Conservation (phyloP, 2,113 vertebrate species). For the Dasyurus viverrinus region DNA sequence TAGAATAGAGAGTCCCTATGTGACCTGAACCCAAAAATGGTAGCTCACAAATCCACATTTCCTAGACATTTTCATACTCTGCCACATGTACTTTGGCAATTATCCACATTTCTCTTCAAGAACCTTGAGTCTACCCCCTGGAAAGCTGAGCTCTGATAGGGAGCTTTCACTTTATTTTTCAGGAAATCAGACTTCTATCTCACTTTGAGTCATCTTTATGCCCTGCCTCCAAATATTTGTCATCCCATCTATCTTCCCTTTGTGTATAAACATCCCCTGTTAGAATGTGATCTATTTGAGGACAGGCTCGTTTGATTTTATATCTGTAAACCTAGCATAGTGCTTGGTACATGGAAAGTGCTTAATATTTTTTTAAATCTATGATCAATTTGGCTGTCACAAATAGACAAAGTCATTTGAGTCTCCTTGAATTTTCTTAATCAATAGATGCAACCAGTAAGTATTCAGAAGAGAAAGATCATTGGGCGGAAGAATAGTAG, state of each 20-base stretch:
- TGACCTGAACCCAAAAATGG: background rate
- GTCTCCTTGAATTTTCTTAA: background rate
- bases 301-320: background rate
- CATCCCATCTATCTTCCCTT: too few species aligned
- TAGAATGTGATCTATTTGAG: background rate
- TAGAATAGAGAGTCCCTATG: background rate
- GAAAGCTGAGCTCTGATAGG: background rate
- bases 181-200: background rate
- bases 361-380: background rate
- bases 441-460: background rate
- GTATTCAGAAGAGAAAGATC: too few species aligned
- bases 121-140: background rate
- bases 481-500: background rate
- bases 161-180: too few species aligned
- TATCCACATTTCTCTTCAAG: background rate
- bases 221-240: background rate
- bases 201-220: background rate
- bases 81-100: background rate
- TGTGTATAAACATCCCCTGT: background rate
- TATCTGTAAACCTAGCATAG: background rate
- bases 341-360: background rate
- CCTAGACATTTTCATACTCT: background rate
- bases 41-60: background rate
- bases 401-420: background rate
- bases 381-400: background rate